Evolutionary conservation across 2,113 vertebrate genomes (phyloP), one percentile per base, ranked within the genome.

Genomic region (Martes martes): DNA sequence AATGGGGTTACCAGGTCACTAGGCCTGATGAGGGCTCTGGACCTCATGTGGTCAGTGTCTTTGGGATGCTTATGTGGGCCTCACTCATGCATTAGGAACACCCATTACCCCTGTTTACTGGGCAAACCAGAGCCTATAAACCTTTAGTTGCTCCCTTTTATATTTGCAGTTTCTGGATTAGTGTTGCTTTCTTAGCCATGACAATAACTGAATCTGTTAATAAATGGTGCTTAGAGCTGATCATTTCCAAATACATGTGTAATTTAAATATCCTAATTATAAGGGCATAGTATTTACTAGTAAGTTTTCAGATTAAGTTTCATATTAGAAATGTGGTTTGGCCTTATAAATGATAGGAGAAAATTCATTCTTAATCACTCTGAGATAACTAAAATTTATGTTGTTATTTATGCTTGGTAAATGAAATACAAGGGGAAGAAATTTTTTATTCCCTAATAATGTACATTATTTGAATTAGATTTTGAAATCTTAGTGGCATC

Each of bases 261-360:
- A 31, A 63, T 76, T 85, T 31, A 14, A 23, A 92, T 76, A 31
- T 81, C n/a, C 69, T 67, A 88, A 74, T 69, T 39, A 69, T 21
- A 95, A 93, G 63, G 14, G 57, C 16, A 39, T 65, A 26, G 59
- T 61, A 59, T 96, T 96, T 55, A 36, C 2, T 91, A 36, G 57
- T 82, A 97, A n/a, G 57, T 95, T 98, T n/a, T 42, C 65, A 57
- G 18, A 65, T 94, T 89, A 63, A 2, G 8, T 81, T 96, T 84
- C 18, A 71, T 36, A 81, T 97, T 65, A 50, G 24, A 80, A 93
- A 91, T 79, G 76, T 33, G 39, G 69, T 93, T 90, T 88, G 63
- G 50, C 21, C 11, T 21, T 45, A 36, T 26, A 47, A 84, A 78
- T 89, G 39, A 65, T 23, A 95, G 52, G 16, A 78, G 21, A 83